Conservation (phyloP, 2,797 vertebrate species). For the Channallabes apus region DNA sequence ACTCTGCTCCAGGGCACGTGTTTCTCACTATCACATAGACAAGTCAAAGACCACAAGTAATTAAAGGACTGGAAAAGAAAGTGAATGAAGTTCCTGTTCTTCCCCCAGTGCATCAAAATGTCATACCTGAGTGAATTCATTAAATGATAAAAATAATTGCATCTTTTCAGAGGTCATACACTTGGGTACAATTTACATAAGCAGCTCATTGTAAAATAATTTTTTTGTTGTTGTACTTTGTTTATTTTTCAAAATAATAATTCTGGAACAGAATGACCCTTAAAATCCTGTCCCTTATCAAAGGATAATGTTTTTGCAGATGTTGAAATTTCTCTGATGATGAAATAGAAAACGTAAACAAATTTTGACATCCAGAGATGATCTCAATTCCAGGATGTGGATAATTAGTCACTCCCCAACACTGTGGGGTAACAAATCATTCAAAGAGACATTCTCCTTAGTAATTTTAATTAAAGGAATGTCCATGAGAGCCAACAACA, state of each 20-base stretch:
- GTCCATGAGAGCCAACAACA: background rate
- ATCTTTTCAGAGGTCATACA: slow-evolving; percentile 13
- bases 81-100: background rate
- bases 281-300: background rate
- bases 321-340: background rate
- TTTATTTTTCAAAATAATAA: slow-evolving; percentile 4
- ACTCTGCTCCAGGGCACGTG: background rate
- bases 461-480: background rate
- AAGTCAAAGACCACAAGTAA: background rate
- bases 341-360: slow-evolving; percentile 1
- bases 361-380: background rate
- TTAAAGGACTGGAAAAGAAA: background rate
- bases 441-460: background rate
- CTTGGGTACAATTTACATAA: background rate
- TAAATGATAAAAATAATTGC: slow-evolving; percentile 38
- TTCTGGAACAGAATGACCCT: background rate
- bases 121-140: slow-evolving; percentile 33
- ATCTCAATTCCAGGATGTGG: background rate
- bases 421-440: background rate
- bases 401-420: slow-evolving; percentile 7
- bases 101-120: background rate
- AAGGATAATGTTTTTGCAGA: background rate
- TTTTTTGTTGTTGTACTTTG: slow-evolving; percentile 15
- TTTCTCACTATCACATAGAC: background rate
- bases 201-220: background rate